Conservation (phyloP, 2,888 invertebrate genomes). For the Aethes cnicana region DNA sequence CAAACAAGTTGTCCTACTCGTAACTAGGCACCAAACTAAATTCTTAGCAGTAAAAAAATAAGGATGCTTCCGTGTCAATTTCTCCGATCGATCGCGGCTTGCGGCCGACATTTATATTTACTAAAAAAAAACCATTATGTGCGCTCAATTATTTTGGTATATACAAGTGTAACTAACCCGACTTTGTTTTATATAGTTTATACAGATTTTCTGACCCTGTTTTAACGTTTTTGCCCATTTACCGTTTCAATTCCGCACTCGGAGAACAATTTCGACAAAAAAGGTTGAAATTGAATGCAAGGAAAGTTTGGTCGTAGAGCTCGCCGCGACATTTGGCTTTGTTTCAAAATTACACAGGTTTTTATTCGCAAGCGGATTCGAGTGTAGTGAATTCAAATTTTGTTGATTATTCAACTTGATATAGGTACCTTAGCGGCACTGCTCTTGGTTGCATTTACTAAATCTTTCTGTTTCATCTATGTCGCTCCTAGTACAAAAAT, state of each 20-base stretch:
- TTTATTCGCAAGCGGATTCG: conserved; percentile 36
- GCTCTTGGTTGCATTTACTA: too few relatives aligned
- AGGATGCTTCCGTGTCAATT: too few relatives aligned
- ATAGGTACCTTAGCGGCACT: too few relatives aligned
- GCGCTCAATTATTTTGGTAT: too few relatives aligned
- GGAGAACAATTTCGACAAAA: conserved; percentile 1
- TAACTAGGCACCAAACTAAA: too few relatives aligned
- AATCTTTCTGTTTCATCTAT: too few relatives aligned
- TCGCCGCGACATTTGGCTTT: conserved; percentile 38
- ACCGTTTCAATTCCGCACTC: not conserved
- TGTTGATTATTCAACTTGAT: not conserved
- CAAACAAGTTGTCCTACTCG: not conserved
- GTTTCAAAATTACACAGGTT: conserved; percentile 40
- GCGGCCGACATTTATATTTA: too few relatives aligned
- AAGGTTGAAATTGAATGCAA: conserved; percentile 4
- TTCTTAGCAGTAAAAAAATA: too few relatives aligned
- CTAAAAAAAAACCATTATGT: too few relatives aligned
- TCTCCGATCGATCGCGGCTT: too few relatives aligned
- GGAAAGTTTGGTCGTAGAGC: conserved; percentile 13
- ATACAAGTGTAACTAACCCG: not conserved
- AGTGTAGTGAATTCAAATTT: not conserved
- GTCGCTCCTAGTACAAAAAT: too few relatives aligned
- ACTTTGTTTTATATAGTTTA: not conserved
- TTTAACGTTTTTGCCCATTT: not conserved
- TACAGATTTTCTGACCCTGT: too few relatives aligned